A percentile compares a stretch with the other conserved stretches of the same genome.
phyloP scores from a whole-genome alignment of 2,797 vertebrate species.

The Macroramphosus scolopax region DNA sequence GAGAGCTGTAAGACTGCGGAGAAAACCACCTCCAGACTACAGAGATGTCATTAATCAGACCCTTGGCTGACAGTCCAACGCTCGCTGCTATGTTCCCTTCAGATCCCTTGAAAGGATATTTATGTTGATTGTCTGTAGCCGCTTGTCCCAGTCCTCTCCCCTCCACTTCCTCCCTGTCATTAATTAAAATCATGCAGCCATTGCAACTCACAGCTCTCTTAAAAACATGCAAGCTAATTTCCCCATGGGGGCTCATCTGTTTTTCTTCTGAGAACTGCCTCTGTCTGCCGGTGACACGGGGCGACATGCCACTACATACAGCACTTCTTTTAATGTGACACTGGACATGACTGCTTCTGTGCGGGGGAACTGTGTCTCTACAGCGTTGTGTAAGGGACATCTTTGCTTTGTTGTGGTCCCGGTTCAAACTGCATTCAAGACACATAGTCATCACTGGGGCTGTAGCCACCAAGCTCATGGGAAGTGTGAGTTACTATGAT shows the following conservation, averaged over 20 bases:
- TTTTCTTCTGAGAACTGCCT: slow-evolving; percentile 31
- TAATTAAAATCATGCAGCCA: slow-evolving; percentile 64
- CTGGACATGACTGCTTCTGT: slow-evolving; percentile 23
- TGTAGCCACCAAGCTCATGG: slow-evolving; percentile 41
- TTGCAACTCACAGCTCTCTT: slow-evolving; percentile 36
- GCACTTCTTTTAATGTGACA: slow-evolving; percentile 18
- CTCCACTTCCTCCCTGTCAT: slow-evolving; percentile 47
- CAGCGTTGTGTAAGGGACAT: slow-evolving; percentile 22
- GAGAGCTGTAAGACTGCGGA: slow-evolving; percentile 52
- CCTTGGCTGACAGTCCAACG: slow-evolving; percentile 52
- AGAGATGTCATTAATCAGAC: slow-evolving; percentile 72
- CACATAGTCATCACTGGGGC: slow-evolving; percentile 37
- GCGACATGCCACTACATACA: slow-evolving; percentile 28
- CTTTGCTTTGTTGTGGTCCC: slow-evolving; percentile 25
- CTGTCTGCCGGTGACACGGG: slow-evolving; percentile 13
- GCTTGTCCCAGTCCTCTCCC: slow-evolving; percentile 30
- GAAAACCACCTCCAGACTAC: slow-evolving; percentile 66
- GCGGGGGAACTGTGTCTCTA: slow-evolving; percentile 22
- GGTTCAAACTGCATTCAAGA: slow-evolving; percentile 37
- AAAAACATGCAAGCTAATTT: slow-evolving; percentile 46
- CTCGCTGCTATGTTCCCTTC: slow-evolving; percentile 50
- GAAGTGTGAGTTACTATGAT: slow-evolving; percentile 47
- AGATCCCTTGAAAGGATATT: slow-evolving; percentile 57
- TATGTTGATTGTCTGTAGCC: slow-evolving; percentile 65
- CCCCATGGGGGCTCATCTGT: slow-evolving; percentile 36